These are phyloP conservation scores for Bombus cullumanus DNA, from an alignment of 1,140 invertebrate species.

Conservation along the genomic window DNA sequence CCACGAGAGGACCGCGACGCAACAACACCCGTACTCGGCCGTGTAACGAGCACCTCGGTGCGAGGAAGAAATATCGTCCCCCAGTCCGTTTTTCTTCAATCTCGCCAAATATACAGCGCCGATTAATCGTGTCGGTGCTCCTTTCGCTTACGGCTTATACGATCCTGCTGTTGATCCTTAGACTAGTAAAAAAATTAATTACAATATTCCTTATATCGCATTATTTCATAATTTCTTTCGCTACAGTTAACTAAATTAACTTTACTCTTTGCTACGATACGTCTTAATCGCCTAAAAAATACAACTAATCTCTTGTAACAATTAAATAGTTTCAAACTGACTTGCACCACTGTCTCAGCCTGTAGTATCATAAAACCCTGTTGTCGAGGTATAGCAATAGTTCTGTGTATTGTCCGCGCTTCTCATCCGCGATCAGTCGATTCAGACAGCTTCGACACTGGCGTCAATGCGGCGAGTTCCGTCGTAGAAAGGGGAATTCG, in stretches of 20 bases:
- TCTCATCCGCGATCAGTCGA: background rate
- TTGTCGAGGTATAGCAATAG: background rate
- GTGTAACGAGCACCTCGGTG: constrained; percentile 40
- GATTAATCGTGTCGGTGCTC: background rate
- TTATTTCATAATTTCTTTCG: too few relatives aligned
- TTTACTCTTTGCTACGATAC: too few relatives aligned
- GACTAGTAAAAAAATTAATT: too few relatives aligned
- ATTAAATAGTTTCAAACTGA: too few relatives aligned
- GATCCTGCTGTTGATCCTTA: background rate
- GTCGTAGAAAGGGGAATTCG: constrained; percentile 43
- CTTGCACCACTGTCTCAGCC: background rate
- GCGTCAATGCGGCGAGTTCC: constrained; percentile 2
- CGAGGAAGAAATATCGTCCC: constrained; percentile 31
- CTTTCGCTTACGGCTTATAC: too few relatives aligned
- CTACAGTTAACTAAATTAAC: too few relatives aligned
- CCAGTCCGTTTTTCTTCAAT: background rate
- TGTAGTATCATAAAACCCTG: background rate
- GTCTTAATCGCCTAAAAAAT: too few relatives aligned
- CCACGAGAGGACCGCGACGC: constrained; percentile 17
- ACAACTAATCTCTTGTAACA: too few relatives aligned
- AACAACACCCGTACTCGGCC: constrained; percentile 29
- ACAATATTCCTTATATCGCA: too few relatives aligned
- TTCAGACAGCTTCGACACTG: background rate
- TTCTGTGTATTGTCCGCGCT: background rate
- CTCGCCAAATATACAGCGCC: background rate